Evolutionary conservation across 2,113 vertebrate species (phyloP).

Genomic region (Loxodonta africana): DNA sequence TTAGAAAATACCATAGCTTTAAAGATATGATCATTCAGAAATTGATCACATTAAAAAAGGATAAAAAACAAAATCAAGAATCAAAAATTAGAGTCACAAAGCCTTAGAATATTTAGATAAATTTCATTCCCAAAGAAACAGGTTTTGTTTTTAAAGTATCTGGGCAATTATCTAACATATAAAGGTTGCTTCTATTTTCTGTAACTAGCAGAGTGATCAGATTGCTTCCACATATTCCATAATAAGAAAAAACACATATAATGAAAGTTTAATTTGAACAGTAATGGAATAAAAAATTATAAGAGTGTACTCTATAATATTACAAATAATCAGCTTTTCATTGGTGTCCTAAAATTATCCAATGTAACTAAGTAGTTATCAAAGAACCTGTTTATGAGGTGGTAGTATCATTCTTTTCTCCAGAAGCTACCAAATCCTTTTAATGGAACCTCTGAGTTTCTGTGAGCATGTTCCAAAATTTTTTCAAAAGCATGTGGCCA

Average conservation of each 20-base stretch:
- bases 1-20: not conserved
- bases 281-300: not conserved
- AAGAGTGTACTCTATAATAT: not conserved
- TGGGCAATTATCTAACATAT: not conserved
- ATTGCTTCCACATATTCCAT: not conserved
- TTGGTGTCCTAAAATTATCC: not conserved
- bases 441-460: not conserved
- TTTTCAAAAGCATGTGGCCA: not conserved
- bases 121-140: not conserved
- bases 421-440: not conserved
- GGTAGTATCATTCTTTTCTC: not conserved
- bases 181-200: slow-evolving; percentile 1
- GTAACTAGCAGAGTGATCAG: not conserved
- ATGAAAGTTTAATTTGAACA: slow-evolving; percentile 12
- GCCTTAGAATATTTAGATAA: slow-evolving; percentile 31
- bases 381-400: slow-evolving; percentile 5
- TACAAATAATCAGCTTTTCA: not conserved
- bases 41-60: not conserved
- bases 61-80: not conserved
- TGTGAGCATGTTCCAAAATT: not conserved
- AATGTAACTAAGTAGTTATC: slow-evolving; percentile 39
- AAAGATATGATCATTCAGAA: not conserved
- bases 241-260: not conserved
- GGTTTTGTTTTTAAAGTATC: not conserved
- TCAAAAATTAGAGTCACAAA: slow-evolving; percentile 18